phyloP scores from a whole-genome alignment of 2,113 vertebrate genomes.

The Mystacornis crossleyi region DNA sequence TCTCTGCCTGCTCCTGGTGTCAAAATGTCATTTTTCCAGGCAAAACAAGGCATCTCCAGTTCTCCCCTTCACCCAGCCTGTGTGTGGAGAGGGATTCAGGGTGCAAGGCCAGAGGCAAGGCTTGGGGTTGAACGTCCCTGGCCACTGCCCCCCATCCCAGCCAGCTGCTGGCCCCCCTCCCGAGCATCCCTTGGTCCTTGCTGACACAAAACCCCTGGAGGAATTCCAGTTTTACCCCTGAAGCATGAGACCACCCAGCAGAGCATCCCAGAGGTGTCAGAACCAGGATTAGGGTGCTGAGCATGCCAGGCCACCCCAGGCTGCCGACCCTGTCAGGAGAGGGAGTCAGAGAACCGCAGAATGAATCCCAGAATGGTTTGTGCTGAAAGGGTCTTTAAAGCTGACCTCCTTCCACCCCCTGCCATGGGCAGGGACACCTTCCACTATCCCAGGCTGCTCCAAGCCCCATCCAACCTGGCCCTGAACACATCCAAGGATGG shows the following conservation, averaged over 20 bases:
- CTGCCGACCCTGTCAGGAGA: neutral
- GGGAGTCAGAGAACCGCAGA: neutral
- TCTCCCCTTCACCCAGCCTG: neutral
- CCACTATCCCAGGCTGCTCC: neutral
- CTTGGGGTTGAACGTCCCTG: neutral
- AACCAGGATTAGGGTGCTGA: neutral
- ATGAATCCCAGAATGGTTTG: neutral
- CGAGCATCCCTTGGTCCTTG: rapidly evolving
- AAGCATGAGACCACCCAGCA: neutral
- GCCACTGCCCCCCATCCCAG: too few species aligned
- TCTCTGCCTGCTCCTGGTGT: neutral
- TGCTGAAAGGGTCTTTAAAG: neutral
- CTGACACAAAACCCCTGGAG: neutral
- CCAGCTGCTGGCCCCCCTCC: rapidly evolving
- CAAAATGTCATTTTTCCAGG: conserved; percentile 33
- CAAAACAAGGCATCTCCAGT: neutral
- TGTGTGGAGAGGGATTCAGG: rapidly evolving
- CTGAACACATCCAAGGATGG: rapidly evolving
- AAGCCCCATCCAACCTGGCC: neutral
- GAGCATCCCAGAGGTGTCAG: neutral
- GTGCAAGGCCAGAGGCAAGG: neutral
- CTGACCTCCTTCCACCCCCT: neutral
- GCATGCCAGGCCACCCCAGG: neutral
- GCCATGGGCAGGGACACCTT: neutral
- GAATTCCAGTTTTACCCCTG: neutral